A percentile compares a stretch with the other conserved stretches of the same genome.
phyloP scores from a whole-genome alignment of 2,113 vertebrate species.

The Seriola aureovittata region DNA sequence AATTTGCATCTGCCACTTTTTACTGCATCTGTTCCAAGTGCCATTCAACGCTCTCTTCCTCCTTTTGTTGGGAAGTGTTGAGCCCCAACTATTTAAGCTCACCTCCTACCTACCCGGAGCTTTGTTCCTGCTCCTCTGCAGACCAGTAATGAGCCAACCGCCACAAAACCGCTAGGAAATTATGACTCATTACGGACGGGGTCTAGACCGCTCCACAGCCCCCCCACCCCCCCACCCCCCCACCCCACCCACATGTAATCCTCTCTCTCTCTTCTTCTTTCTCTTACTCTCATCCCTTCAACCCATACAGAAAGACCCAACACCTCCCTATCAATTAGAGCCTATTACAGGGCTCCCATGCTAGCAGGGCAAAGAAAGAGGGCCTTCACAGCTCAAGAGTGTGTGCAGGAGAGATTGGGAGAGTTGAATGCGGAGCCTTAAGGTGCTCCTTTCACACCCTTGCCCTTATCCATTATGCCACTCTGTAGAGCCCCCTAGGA shows the following conservation, averaged over 20 bases:
- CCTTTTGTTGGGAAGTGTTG: constrained; percentile 86
- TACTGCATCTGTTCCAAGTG: constrained; percentile 88
- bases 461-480: constrained; percentile 82
- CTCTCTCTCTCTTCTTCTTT: constrained; percentile 83
- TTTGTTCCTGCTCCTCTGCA: constrained; percentile 95
- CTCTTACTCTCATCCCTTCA: constrained; percentile 84
- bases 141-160: constrained; percentile 97
- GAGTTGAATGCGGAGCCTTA: constrained; percentile 83
- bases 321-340: constrained; percentile 99
- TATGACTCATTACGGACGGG: constrained; percentile 97
- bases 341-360: constrained; percentile 97
- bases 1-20: constrained; percentile 88
- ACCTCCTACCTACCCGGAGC: constrained; percentile 95
- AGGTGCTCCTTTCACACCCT: constrained; percentile 86
- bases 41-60: constrained; percentile 84
- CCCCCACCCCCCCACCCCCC: constrained; percentile 73
- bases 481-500: constrained; percentile 75
- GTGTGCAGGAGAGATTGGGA: constrained; percentile 86
- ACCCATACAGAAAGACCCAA: constrained; percentile 94
- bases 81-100: constrained; percentile 97
- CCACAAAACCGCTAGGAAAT: constrained; percentile 98
- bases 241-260: constrained; percentile 77
- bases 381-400: constrained; percentile 92
- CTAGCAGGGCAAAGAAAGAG: constrained; percentile 89
- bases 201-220: constrained; percentile 90